These are phyloP conservation scores for Mionectes olivaceus DNA, from an alignment of 2,797 vertebrate genomes.

Conservation along the genomic window DNA sequence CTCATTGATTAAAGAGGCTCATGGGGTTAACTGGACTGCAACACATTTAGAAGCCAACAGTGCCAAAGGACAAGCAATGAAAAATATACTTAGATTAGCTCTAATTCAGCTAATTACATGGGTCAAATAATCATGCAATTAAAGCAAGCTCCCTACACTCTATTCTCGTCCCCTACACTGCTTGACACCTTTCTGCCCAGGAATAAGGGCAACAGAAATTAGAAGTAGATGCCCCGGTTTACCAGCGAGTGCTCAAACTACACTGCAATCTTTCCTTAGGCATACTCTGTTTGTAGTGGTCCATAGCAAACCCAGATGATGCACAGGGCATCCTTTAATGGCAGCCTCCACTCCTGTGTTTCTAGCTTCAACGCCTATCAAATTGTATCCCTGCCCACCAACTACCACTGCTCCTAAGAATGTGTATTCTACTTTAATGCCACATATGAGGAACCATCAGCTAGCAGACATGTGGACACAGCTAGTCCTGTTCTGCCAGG, in stretches of 20 bases:
- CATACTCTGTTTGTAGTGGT: accelerated
- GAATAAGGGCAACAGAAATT: not conserved
- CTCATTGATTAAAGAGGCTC: not conserved
- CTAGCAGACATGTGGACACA: not conserved
- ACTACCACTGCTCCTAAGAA: not conserved
- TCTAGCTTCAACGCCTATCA: not conserved
- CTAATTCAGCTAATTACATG: not conserved
- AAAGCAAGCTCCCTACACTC: not conserved
- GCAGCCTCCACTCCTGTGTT: not conserved
- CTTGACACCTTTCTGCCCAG: not conserved
- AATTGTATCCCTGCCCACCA: not conserved
- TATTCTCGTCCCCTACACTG: not conserved
- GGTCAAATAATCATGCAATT: not conserved
- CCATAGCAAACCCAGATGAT: not conserved
- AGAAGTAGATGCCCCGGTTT: not conserved
- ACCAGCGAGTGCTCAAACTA: not conserved
- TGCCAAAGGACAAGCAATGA: not conserved
- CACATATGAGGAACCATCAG: not conserved
- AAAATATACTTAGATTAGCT: not conserved
- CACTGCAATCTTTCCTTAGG: not conserved
- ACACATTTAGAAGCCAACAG: not conserved
- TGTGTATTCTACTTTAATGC: not conserved
- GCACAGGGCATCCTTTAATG: not conserved
- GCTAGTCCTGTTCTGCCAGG: not conserved
- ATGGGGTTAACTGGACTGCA: not conserved